A percentile compares a stretch with the other conserved stretches of the same genome.
Evolutionary conservation across 2,113 vertebrate genomes (phyloP).

Genomic region (Platysternon megacephalum): DNA sequence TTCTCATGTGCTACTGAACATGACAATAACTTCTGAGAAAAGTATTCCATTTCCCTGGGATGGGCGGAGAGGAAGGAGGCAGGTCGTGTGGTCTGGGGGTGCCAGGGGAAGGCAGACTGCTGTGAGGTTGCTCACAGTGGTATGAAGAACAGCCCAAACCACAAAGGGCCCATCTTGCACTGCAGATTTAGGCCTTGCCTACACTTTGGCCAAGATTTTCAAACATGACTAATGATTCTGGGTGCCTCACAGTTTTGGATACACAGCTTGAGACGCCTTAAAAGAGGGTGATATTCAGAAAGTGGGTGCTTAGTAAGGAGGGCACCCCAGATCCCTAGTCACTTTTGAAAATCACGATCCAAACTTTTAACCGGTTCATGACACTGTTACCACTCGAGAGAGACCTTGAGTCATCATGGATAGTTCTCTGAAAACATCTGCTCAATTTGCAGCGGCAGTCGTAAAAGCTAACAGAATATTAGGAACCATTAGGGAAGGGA

Average conservation of each 20-base stretch:
- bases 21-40: not conserved
- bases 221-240: not conserved
- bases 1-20: not conserved
- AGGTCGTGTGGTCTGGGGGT: not conserved
- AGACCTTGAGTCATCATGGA: not conserved
- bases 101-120: not conserved
- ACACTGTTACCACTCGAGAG: not conserved
- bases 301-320: not conserved
- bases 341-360: not conserved
- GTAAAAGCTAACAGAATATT: not conserved
- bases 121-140: not conserved
- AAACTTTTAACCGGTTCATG: not conserved
- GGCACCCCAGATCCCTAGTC: not conserved
- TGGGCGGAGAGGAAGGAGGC: not conserved
- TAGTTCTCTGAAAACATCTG: not conserved
- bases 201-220: not conserved
- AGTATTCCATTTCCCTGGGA: not conserved
- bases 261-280: not conserved
- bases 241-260: not conserved
- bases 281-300: not conserved
- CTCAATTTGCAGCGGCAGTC: not conserved
- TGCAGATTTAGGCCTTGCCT: not conserved
- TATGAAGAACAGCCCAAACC: not conserved
- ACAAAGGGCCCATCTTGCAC: not conserved
- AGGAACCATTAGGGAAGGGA: not conserved